Conservation (phyloP, 2,113 vertebrate genomes). For the Narcine bancroftii region DNA sequence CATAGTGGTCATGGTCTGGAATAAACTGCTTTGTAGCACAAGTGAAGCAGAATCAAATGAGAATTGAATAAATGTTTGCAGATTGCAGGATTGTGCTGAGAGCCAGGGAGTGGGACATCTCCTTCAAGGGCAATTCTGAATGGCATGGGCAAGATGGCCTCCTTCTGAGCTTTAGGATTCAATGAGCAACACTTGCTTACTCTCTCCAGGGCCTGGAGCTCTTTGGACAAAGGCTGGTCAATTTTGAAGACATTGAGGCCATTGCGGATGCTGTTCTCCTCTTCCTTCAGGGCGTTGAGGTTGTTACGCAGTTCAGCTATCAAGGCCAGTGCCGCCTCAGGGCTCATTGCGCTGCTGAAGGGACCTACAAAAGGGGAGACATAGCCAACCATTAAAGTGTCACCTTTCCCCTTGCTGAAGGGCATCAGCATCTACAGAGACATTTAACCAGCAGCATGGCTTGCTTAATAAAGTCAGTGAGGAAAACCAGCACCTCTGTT, state of each 20-base stretch:
- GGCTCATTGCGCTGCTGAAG: slow-evolving; percentile 52
- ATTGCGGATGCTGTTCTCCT: slow-evolving; percentile 53
- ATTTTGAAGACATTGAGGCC: slow-evolving; percentile 66
- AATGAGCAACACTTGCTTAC: slow-evolving; percentile 42
- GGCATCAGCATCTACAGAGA: background rate
- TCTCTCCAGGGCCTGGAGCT: slow-evolving; percentile 63
- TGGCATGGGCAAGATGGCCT: background rate
- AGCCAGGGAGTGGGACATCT: background rate
- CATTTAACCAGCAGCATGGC: background rate
- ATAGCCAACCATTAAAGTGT: too few relatives aligned
- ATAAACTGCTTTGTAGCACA: too few relatives aligned
- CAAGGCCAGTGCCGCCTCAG: slow-evolving; percentile 52
- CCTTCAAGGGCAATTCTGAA: too few relatives aligned
- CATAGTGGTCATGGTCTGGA: too few relatives aligned
- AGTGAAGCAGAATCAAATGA: too few relatives aligned
- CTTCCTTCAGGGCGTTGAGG: slow-evolving; percentile 55
- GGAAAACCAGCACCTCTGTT: background rate
- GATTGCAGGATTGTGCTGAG: background rate
- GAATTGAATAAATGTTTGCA: too few relatives aligned
- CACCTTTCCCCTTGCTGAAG: background rate
- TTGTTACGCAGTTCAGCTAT: slow-evolving; percentile 45
- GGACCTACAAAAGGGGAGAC: slow-evolving; percentile 49
- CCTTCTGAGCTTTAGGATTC: background rate
- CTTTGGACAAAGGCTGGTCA: slow-evolving; percentile 58
- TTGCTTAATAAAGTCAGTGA: background rate